phyloP scores from a whole-genome alignment of 2,797 vertebrate genomes.

The Notolepis coatsorum region DNA sequence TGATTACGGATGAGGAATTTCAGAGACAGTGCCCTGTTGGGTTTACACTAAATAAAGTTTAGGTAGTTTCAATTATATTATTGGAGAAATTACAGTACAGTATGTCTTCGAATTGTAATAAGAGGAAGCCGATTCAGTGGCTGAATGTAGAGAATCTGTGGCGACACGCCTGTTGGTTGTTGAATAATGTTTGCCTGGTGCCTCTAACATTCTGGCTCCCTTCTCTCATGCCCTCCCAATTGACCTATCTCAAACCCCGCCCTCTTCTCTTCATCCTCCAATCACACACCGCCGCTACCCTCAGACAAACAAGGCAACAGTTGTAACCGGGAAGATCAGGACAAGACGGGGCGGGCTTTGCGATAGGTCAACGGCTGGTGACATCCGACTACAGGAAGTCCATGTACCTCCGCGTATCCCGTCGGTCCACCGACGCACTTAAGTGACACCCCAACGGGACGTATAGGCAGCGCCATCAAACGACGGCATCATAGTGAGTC shows the following conservation, averaged over 20 bases:
- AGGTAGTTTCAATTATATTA: conserved; percentile 36
- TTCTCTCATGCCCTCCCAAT: conserved; percentile 8
- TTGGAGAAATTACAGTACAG: conserved; percentile 17
- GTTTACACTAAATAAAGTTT: conserved; percentile 43
- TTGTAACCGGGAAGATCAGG: too few relatives aligned
- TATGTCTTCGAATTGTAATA: conserved; percentile 5
- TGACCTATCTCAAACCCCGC: too few relatives aligned
- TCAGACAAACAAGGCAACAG: too few relatives aligned
- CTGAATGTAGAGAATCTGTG: not conserved
- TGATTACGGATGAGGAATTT: conserved; percentile 33
- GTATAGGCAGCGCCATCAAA: conserved; percentile 39
- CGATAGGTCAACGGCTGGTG: conserved; percentile 19
- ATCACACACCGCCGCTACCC: conserved; percentile 4
- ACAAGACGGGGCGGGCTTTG: too few relatives aligned
- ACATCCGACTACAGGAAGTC: conserved; percentile 22
- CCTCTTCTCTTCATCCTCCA: not conserved
- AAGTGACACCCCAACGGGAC: conserved; percentile 37
- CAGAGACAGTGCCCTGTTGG: conserved; percentile 19
- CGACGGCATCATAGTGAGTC: conserved; percentile 53
- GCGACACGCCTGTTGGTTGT: conserved; percentile 20
- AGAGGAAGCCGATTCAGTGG: not conserved
- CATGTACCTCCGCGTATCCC: conserved; percentile 34
- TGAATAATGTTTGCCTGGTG: conserved; percentile 31
- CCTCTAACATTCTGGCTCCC: conserved; percentile 27
- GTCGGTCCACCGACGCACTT: conserved; percentile 28